Conservation (phyloP, 2,113 vertebrate species). For the Entomyzon cyanotis region DNA sequence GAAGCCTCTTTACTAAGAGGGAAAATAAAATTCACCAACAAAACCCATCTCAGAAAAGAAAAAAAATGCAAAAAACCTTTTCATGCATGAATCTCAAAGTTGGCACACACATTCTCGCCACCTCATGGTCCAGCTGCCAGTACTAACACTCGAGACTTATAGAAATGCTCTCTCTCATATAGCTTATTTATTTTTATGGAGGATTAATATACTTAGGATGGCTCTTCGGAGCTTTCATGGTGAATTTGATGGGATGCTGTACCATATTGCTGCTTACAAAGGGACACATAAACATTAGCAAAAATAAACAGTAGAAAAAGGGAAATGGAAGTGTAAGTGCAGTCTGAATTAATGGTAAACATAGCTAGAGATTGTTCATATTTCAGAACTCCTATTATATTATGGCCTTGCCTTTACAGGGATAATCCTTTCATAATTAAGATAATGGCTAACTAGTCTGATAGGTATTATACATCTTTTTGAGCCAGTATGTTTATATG, state of each 20-base stretch:
- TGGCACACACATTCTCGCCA: background rate
- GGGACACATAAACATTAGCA: slow-evolving; percentile 53
- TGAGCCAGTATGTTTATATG: slow-evolving; percentile 5
- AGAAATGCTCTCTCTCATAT: slow-evolving; percentile 36
- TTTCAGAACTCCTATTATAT: slow-evolving; percentile 36
- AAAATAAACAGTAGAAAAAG: slow-evolving; percentile 50
- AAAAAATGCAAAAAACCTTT: slow-evolving; percentile 1
- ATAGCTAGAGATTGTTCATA: slow-evolving; percentile 28
- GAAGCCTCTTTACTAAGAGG: background rate
- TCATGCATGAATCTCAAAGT: background rate
- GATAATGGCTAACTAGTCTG: slow-evolving; percentile 37
- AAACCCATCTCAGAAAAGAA: background rate
- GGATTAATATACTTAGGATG: slow-evolving; percentile 69
- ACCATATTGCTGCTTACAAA: slow-evolving; percentile 35
- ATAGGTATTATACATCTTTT: slow-evolving; percentile 57
- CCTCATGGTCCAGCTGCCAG: slow-evolving; percentile 54
- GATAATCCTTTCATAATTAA: slow-evolving; percentile 52
- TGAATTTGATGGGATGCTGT: slow-evolving; percentile 39
- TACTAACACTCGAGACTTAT: slow-evolving; percentile 1
- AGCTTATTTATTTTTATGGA: slow-evolving; percentile 74
- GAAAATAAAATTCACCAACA: background rate
- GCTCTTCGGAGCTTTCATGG: slow-evolving; percentile 49
- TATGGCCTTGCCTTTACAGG: slow-evolving; percentile 13
- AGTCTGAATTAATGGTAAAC: slow-evolving; percentile 44
- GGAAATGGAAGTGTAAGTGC: slow-evolving; percentile 42